Conservation (phyloP, 2,113 vertebrate genomes). For the Scomber scombrus region DNA sequence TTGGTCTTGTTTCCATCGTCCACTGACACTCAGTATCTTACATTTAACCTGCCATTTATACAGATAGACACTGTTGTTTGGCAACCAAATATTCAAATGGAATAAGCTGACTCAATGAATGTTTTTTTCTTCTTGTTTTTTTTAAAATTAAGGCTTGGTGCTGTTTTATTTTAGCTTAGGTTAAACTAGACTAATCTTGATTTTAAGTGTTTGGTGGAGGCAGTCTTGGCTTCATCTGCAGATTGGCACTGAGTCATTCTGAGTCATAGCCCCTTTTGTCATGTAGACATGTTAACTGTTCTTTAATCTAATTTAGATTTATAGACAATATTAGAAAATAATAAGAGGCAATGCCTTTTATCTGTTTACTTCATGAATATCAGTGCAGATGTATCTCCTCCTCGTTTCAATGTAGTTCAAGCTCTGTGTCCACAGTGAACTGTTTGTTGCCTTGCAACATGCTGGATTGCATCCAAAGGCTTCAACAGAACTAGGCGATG, state of each 20-base stretch:
- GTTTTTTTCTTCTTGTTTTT: background rate
- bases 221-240: background rate
- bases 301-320: too few relatives aligned
- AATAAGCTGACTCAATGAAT: background rate
- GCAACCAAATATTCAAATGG: background rate
- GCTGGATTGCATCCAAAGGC: slow-evolving; percentile 32
- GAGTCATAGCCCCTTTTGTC: too few relatives aligned
- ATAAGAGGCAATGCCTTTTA: background rate
- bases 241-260: too few relatives aligned
- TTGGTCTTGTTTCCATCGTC: background rate
- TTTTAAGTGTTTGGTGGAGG: background rate
- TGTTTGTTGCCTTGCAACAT: slow-evolving; percentile 19
- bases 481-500: slow-evolving; percentile 7
- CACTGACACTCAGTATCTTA: background rate
- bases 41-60: slow-evolving; percentile 1
- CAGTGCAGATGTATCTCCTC: slow-evolving; percentile 6
- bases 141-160: slow-evolving; percentile 11
- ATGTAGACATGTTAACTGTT: too few relatives aligned
- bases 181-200: background rate
- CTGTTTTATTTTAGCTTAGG: background rate
- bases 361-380: slow-evolving; percentile 1
- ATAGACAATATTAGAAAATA: too few relatives aligned
- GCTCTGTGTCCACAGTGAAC: slow-evolving; percentile 14
- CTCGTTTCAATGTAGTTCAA: background rate
- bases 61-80: background rate